These are phyloP conservation scores for Chlorops oryzae DNA, from an alignment of 1,140 invertebrate genomes.

Conservation along the genomic window DNA sequence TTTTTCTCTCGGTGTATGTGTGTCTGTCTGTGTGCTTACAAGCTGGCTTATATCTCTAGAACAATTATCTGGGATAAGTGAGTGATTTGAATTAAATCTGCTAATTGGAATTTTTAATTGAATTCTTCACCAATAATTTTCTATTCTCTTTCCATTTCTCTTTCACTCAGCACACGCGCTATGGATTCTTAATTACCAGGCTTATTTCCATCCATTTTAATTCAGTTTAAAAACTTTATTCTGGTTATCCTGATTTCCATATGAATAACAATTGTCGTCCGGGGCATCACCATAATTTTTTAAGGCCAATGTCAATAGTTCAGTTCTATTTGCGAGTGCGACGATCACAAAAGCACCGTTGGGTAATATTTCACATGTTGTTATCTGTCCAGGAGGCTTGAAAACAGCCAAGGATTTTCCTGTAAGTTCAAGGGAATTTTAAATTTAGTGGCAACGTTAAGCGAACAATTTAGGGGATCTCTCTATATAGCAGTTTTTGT, in stretches of 20 bases:
- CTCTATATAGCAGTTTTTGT: background rate
- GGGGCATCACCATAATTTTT: conserved; percentile 48
- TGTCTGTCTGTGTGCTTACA: too few species aligned
- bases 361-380: conserved; percentile 66
- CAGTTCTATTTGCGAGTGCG: conserved; percentile 56
- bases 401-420: conserved; percentile 66
- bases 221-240: conserved; percentile 44
- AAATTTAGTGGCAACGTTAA: background rate
- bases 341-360: conserved; percentile 67
- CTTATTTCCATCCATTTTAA: too few species aligned
- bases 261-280: conserved; percentile 37
- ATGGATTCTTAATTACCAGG: too few species aligned
- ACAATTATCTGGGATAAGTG: too few species aligned
- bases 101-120: too few species aligned
- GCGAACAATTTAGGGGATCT: background rate
- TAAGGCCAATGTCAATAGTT: conserved; percentile 60
- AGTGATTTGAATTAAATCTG: too few species aligned
- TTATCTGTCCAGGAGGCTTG: conserved; percentile 70
- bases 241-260: conserved; percentile 45
- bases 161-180: too few species aligned
- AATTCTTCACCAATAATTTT: too few species aligned
- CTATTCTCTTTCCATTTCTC: too few species aligned
- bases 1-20: too few species aligned
- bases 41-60: too few species aligned
- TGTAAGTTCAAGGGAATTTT: conserved; percentile 39